A percentile compares a stretch with the other conserved stretches of the same genome.
These are phyloP conservation scores for Falco berigora DNA, from an alignment of 2,797 vertebrate genomes.

Conservation along the genomic window DNA sequence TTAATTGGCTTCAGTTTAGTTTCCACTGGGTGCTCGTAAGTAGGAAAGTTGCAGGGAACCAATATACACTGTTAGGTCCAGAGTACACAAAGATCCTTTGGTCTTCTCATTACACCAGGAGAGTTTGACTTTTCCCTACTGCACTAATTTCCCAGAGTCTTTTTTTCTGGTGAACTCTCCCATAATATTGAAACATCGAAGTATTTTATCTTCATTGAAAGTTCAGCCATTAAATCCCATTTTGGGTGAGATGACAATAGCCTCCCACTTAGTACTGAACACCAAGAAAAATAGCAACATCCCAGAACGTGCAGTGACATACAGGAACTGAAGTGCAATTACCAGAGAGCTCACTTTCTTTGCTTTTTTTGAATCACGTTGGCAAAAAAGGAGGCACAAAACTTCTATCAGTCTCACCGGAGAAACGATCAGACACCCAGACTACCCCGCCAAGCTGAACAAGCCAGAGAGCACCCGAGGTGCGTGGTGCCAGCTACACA, in stretches of 20 bases:
- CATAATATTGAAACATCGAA: background rate
- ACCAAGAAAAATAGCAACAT: background rate
- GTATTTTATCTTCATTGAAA: background rate
- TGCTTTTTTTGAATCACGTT: background rate
- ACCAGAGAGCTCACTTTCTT: background rate
- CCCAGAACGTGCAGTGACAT: background rate
- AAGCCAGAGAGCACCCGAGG: background rate
- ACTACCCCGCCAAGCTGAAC: background rate
- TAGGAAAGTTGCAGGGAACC: background rate
- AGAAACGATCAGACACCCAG: background rate
- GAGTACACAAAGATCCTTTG: background rate
- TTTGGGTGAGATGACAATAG: background rate
- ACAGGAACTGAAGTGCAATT: background rate
- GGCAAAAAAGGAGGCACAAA: background rate
- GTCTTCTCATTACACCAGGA: background rate
- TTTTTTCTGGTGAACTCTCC: background rate
- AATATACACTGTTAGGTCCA: rapidly evolving
- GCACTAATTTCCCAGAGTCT: background rate
- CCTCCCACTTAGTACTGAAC: background rate
- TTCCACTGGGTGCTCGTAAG: background rate
- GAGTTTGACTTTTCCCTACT: background rate
- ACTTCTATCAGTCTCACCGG: background rate
- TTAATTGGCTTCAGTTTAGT: background rate
- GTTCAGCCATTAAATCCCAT: background rate
- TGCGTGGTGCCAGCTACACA: background rate